Base-by-base conservation (phyloP, 2,888 invertebrate species). In the Bugula neritina region DNA sequence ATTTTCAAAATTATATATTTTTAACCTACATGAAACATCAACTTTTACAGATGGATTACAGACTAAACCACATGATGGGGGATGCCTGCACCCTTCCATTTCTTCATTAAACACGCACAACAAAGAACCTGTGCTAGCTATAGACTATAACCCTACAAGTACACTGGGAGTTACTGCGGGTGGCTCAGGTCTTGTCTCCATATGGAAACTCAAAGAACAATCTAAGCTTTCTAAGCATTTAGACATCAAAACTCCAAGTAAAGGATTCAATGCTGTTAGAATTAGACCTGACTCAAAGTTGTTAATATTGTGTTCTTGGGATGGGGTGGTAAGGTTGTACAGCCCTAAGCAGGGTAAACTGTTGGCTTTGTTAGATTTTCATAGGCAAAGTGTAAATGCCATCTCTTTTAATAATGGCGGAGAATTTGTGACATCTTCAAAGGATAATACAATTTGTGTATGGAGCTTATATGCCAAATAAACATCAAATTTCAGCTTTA, bases 261-360 rank as follows among this genome's bases (percentile, higher is more conserved):
- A 63, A 31, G 63, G 63, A 27, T 63, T 31, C 31, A 63, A 63
- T n/a, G n/a, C 5, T 17, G 63, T 63, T 29, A 63, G 63, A 63
- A 27, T 63, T 2, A 63, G 63, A 34, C 3, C 31, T 34, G 63
- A 63, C 27, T 21, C 29, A 1, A 63, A 63, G 31, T 31, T 63
- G n/a, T 13, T 63, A 17, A 31, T 63, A 63, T 10, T 27, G 3
- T 63, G 63, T 31, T 27, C 63, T 5, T 63, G 63, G 63, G 63
- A 63, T 63, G 63, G 63, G 34, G 34, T 63, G 63, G 63, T 63
- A 31, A 63, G 63, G n/a, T 5, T 63, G 34, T 63, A 63, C 34
- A 34, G 63, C 63, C 63, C 63, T 31, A 63, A 63, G 31, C 27
- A n/a, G 2, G 63, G 63, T 2, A 63, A 27, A 31, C 31, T 21